Conservation (phyloP, 2,113 vertebrate species). For the Herpetotheres cachinnans region DNA sequence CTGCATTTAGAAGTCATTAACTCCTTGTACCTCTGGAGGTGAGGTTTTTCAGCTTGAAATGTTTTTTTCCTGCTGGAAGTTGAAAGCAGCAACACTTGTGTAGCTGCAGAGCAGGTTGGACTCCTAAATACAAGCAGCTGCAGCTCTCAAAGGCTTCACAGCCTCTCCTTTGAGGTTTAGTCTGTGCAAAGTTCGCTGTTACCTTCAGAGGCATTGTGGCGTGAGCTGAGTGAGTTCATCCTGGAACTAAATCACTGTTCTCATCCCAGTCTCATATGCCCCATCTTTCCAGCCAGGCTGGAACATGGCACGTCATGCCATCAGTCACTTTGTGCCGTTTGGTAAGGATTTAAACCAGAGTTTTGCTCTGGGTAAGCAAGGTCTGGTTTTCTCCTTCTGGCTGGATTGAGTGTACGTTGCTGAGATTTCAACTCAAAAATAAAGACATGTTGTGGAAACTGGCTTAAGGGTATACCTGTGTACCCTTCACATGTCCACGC, state of each 20-base stretch:
- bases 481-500: accelerated
- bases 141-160: background rate
- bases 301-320: accelerated
- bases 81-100: accelerated
- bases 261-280: accelerated
- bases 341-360: background rate
- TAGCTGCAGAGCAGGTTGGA: background rate
- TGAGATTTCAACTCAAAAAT: background rate
- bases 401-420: accelerated
- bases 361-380: background rate
- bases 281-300: accelerated
- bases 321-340: accelerated
- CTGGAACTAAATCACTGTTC: background rate
- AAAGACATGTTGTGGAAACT: background rate
- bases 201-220: background rate
- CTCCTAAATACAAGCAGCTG: background rate
- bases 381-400: background rate
- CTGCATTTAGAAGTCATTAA: background rate
- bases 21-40: background rate
- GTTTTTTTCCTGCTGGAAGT: background rate
- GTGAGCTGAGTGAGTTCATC: background rate
- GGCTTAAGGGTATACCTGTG: too few relatives aligned
- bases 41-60: background rate
- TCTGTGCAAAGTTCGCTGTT: too few relatives aligned
- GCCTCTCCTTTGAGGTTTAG: background rate